Conservation (phyloP, 2,797 vertebrate genomes). For the Yasuhikotakia modesta region DNA sequence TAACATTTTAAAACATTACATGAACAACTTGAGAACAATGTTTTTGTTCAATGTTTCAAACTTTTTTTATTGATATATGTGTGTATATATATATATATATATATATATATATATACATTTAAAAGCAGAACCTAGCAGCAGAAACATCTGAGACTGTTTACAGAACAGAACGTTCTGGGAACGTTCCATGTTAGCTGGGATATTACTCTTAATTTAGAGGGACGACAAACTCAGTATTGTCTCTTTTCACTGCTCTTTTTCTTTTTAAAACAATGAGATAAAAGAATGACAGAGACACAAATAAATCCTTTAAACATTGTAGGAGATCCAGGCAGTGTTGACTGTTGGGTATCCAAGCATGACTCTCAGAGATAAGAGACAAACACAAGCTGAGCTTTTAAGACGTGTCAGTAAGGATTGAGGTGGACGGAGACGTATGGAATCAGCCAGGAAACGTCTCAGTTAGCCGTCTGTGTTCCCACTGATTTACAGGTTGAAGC, state of each 20-base stretch:
- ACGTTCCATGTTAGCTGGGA: too few relatives aligned
- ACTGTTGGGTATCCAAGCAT: conserved; percentile 18
- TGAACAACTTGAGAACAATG: too few relatives aligned
- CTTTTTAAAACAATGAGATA: neutral
- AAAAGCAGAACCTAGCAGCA: too few relatives aligned
- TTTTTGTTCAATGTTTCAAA: too few relatives aligned
- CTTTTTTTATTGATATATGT: too few relatives aligned
- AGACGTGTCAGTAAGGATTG: neutral
- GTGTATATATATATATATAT: too few relatives aligned
- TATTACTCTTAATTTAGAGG: conserved; percentile 14
- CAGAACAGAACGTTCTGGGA: too few relatives aligned
- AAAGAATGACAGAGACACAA: conserved; percentile 12
- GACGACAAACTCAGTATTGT: neutral
- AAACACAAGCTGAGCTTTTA: neutral
- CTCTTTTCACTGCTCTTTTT: neutral
- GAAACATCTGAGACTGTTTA: too few relatives aligned
- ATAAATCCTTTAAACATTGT: neutral
- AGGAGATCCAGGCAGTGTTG: neutral
- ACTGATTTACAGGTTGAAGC: conserved; percentile 26
- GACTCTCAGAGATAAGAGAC: conserved; percentile 17
- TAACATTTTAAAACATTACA: too few relatives aligned
- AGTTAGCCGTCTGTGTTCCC: conserved; percentile 1
- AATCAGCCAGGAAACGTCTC: neutral
- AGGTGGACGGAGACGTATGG: conserved; percentile 23
- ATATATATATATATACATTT: too few relatives aligned